Base-by-base conservation (phyloP, 2,888 invertebrate genomes). In the Alloscopus bannaensis region DNA sequence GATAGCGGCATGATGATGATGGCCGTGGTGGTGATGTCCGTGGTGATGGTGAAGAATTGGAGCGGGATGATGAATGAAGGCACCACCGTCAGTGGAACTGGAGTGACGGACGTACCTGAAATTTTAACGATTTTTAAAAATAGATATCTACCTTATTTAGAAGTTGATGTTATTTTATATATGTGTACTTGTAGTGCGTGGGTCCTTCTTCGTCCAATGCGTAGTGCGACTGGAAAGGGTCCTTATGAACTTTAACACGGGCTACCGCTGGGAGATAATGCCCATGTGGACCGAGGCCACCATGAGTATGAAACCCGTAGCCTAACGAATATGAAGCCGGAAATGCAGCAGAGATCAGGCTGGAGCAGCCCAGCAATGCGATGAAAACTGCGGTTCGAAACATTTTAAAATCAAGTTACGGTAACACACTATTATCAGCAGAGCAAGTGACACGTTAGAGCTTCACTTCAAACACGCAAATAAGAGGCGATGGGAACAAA, bases 151-250 rank as follows among this genome's bases (percentile, higher is more conserved):
- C n/a, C n/a, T n/a, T n/a, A n/a, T n/a, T n/a, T n/a, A n/a, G n/a
- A n/a, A n/a, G n/a, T n/a, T n/a, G n/a, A n/a, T n/a, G n/a, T n/a
- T n/a, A n/a, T n/a, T n/a, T n/a, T n/a, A n/a, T n/a, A n/a, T n/a
- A n/a, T n/a, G n/a, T n/a, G 65, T 85, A 83, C 59, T 84, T 85
- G 40, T 80, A 71, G 69, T 84, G 81, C 1, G 72, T 70, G 22
- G 83, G 84, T 20, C 85, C 85, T 52, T 84, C 83, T 65, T 84
- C 85, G 31, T 85, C 76, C 18, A 85, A 22, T 31, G 71, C 62
- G 72, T 82, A 85, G n/a, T 82, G 66, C 57, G 80, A 81, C 40
- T 68, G 62, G 28, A 80, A 76, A 22, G 85, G 83, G 57, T 73
- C 77, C 60, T 84, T 81, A 28, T 83, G 81, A 0, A 82, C 81